Evolutionary conservation across 1,140 invertebrate genomes (phyloP), one percentile per base, ranked within the genome.

Genomic region (Aphaenogaster floridana): DNA sequence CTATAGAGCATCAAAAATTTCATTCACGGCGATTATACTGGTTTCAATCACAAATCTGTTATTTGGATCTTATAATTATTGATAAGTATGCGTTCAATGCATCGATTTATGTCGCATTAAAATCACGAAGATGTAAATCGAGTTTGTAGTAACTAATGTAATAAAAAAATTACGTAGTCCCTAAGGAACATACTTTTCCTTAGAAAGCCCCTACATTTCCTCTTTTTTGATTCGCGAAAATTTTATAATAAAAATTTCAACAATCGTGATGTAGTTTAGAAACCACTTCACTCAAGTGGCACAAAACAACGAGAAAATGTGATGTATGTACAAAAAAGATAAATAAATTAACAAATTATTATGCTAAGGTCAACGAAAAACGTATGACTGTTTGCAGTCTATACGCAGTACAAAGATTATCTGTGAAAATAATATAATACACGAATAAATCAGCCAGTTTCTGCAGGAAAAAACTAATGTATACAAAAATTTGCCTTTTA

Each of bases 301-400:
- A 84, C 54, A 89, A 85, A 66, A 77, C 78, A 91, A 89, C 86
- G 88, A 87, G 86, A 92, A 93, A 92, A 91, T 93, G 90, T 91
- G 93, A 92, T 93, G 92, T 94, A 93, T 94, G 45, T 78, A 78
- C 59, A 79, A 94, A 92, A 91, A 90, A 90, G 87, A 87, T 90
- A 92, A 93, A 93, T 93, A 93, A 93, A 91, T 93, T 91, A 93
- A 92, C 86, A 92, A 92, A 90, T 88, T 69, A 88, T 87, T 83
- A 91, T 87, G 85, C 87, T 66, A 69, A 88, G 80, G 39, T 66
- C 74, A 92, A 92, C 83, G 78, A 66, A 79, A 64, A 85, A 69
- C 50, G 39, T 64, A 78, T 21, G 77, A 59, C 72, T 80, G 50
- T 57, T 72, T 59, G 76, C 83, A 84, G 81, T 87, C 88, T 90